A percentile compares a stretch with the other conserved stretches of the same genome.
These are phyloP conservation scores for Rhabdomys dilectus DNA, from an alignment of 2,113 vertebrate genomes.

Conservation along the genomic window DNA sequence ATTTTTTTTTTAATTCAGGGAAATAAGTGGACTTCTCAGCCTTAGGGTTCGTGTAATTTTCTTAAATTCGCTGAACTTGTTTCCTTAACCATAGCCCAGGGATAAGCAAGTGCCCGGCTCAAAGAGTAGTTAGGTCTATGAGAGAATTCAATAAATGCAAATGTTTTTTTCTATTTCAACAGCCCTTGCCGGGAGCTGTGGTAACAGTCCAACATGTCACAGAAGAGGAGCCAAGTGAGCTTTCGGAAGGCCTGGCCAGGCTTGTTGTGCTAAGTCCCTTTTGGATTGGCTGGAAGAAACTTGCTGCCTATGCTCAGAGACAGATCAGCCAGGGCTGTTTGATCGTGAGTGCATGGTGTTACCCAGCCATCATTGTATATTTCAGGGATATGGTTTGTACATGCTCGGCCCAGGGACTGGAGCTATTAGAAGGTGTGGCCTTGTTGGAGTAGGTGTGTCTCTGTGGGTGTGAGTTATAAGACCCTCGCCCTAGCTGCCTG, in stretches of 20 bases:
- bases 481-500: no score
- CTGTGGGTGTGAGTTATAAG: no score
- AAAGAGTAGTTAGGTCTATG: background rate
- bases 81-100: conserved; percentile 1
- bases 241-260: background rate
- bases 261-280: background rate
- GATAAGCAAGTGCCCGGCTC: background rate
- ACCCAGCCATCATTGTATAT: background rate
- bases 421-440: no score
- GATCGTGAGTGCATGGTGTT: fast-evolving
- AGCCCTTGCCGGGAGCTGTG: background rate
- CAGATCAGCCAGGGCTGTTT: background rate
- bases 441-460: no score
- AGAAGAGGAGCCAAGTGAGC: background rate
- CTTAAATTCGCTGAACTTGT: conserved; percentile 17
- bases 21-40: conserved; percentile 5
- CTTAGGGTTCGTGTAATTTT: conserved; percentile 1
- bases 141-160: background rate
- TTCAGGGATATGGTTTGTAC: no score
- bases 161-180: background rate
- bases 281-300: background rate
- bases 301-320: background rate
- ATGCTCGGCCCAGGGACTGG: no score
- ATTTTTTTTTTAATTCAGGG: conserved; percentile 41
- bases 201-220: background rate